Evolutionary conservation across 1,140 invertebrate species (phyloP).

Genomic region (Trachymyrmex cornetzi): DNA sequence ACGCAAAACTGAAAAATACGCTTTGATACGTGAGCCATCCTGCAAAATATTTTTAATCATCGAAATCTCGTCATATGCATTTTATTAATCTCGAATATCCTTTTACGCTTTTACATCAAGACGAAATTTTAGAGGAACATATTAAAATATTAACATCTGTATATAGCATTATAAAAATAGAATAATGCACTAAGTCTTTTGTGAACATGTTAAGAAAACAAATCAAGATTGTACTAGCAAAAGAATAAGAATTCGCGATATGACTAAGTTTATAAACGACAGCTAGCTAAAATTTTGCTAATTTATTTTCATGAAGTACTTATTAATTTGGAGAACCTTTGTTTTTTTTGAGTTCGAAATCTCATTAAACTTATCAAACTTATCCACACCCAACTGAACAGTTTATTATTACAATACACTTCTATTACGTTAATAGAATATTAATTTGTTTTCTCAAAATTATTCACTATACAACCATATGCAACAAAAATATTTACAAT

Average conservation of each 20-base stretch:
- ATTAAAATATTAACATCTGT: not conserved
- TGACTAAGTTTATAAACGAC: not conserved
- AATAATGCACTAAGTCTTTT: not conserved
- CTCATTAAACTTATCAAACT: constrained; percentile 6
- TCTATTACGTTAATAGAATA: constrained; percentile 1
- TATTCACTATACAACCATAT: not conserved
- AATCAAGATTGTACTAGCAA: not conserved
- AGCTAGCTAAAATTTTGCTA: not conserved
- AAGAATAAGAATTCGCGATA: not conserved
- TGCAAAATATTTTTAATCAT: constrained; percentile 51
- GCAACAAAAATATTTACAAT: not conserved
- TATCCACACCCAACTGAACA: constrained; percentile 4
- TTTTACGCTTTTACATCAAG: not conserved
- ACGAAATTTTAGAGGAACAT: not conserved
- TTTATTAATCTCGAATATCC: not conserved
- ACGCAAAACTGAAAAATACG: constrained; percentile 55
- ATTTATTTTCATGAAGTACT: constrained; percentile 27
- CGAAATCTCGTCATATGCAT: not conserved
- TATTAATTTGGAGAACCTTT: constrained; percentile 3
- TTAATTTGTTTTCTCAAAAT: not conserved
- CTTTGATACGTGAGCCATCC: constrained; percentile 26
- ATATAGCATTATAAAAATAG: not conserved
- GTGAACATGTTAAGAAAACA: not conserved
- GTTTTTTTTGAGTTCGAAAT: not conserved
- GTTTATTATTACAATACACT: constrained; percentile 2